phyloP scores from a whole-genome alignment of 1,140 invertebrate species.

The Pseudomyrmex flavicornis region DNA sequence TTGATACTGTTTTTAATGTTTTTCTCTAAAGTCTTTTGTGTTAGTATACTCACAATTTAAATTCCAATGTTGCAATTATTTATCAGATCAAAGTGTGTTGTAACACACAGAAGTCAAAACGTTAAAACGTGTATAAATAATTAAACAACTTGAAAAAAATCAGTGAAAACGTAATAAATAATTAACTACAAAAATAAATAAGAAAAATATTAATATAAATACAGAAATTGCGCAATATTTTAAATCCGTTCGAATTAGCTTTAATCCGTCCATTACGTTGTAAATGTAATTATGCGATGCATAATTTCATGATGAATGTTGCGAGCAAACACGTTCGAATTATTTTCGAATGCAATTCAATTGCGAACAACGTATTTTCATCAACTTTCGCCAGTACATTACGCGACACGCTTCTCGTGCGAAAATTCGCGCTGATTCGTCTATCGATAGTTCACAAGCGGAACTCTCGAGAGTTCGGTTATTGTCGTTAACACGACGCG shows the following conservation, averaged over 20 bases:
- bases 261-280: neutral
- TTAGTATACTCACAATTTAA: too few species aligned
- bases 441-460: slow-evolving; percentile 1
- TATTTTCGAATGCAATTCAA: neutral
- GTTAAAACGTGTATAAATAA: too few species aligned
- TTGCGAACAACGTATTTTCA: neutral
- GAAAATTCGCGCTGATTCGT: slow-evolving; percentile 11
- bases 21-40: too few species aligned
- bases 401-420: slow-evolving; percentile 7
- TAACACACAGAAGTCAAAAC: too few species aligned
- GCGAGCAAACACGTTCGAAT: neutral
- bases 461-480: slow-evolving; percentile 2
- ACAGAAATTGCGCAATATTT: neutral
- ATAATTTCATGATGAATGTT: slow-evolving; percentile 1
- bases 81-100: too few species aligned
- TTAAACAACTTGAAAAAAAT: neutral
- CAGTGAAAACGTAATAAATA: neutral
- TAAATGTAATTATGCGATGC: neutral
- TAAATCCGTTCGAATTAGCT: neutral
- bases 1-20: too few species aligned
- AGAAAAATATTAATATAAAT: neutral
- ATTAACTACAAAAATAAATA: neutral
- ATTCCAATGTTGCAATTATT: too few species aligned
- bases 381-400: slow-evolving; percentile 21
- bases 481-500: neutral